Evolutionary conservation across 2,113 vertebrate genomes (phyloP).

Genomic region (Xiphorhynchus elegans): DNA sequence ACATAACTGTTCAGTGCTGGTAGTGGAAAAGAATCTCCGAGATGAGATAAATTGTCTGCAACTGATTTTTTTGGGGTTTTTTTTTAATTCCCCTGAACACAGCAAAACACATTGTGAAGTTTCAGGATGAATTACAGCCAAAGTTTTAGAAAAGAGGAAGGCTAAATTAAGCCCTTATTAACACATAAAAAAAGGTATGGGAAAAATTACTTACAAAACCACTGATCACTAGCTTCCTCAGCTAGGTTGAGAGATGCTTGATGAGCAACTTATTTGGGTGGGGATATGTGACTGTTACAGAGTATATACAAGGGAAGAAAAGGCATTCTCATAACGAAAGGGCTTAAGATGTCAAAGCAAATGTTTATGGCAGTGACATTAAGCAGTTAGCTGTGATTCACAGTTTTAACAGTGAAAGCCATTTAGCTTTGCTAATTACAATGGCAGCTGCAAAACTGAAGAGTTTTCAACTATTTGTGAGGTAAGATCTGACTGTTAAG

Average conservation of each 20-base stretch:
- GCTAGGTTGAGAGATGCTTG: not conserved
- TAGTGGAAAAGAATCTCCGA: not conserved
- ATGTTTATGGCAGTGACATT: not conserved
- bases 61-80: not conserved
- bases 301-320: not conserved
- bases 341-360: not conserved
- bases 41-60: not conserved
- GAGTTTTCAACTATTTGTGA: conserved; percentile 32
- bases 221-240: not conserved
- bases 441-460: conserved; percentile 6
- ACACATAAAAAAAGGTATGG: not conserved
- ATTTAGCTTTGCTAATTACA: conserved; percentile 31
- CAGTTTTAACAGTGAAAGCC: not conserved
- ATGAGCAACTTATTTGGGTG: not conserved
- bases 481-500: not conserved
- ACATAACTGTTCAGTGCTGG: not conserved
- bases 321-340: not conserved
- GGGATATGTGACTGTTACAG: not conserved
- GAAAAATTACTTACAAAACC: not conserved
- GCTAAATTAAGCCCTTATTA: not conserved
- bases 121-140: not conserved
- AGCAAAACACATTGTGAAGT: not conserved
- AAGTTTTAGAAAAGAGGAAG: not conserved
- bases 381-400: conserved; percentile 14
- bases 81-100: not conserved